Conservation (phyloP, 2,888 invertebrate genomes). For the Ormia ochracea region DNA sequence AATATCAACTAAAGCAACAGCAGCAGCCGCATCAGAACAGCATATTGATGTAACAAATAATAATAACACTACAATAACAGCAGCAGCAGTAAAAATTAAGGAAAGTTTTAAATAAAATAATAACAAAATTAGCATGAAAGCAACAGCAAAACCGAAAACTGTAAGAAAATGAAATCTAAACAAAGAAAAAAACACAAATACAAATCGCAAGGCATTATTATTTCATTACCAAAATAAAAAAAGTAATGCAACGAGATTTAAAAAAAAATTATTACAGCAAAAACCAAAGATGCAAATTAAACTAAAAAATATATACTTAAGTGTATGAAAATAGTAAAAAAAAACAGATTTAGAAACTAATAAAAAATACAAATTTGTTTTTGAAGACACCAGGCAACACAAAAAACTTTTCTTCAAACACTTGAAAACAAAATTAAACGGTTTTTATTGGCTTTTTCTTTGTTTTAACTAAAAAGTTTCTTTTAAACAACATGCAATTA, state of each 20-base stretch:
- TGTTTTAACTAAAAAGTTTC: conserved; percentile 5
- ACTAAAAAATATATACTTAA: conserved; percentile 33
- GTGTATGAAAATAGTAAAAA: conserved; percentile 53
- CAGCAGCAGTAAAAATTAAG: conserved; percentile 48
- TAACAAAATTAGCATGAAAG: conserved; percentile 60
- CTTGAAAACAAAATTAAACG: conserved; percentile 18
- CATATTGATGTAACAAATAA: conserved; percentile 49
- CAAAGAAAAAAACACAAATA: conserved; percentile 31
- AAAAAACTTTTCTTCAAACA: conserved; percentile 6
- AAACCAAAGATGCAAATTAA: conserved; percentile 71
- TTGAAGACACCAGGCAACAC: conserved; percentile 50
- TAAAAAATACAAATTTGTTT: conserved; percentile 41
- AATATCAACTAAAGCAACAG: conserved; percentile 58
- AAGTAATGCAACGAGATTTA: conserved; percentile 63
- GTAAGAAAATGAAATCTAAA: conserved; percentile 49
- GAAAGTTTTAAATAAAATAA: conserved; percentile 42
- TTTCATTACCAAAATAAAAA: conserved; percentile 65
- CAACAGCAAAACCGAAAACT: conserved; percentile 67
- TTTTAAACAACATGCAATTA: not conserved
- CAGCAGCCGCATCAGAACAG: conserved; percentile 61
- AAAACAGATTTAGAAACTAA: conserved; percentile 48
- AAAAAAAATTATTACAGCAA: conserved; percentile 71
- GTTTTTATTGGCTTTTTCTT: conserved; percentile 15
- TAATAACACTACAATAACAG: conserved; percentile 59
- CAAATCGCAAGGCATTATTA: conserved; percentile 60